These are phyloP conservation scores for Merodon equestris DNA, from an alignment of 2,888 invertebrate genomes.

Conservation along the genomic window DNA sequence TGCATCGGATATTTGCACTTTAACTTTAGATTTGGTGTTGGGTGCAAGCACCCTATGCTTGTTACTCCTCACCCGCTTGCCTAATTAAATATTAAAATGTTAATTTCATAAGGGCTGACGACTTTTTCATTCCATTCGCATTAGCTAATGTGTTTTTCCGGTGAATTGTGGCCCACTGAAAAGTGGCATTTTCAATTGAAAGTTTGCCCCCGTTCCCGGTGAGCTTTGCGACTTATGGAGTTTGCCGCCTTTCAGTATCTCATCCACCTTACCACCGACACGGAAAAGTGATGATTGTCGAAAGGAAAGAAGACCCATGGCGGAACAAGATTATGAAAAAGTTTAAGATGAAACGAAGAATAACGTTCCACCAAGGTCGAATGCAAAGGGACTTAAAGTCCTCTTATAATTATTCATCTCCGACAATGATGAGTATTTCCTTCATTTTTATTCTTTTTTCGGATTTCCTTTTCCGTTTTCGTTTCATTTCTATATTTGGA, in stretches of 20 bases:
- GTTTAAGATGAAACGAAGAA: not conserved
- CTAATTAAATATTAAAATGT: slow-evolving; percentile 67
- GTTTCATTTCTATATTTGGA: no score
- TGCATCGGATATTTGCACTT: slow-evolving; percentile 60
- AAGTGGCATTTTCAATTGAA: slow-evolving; percentile 37
- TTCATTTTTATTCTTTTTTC: slow-evolving; percentile 12
- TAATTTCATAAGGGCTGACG: slow-evolving; percentile 65
- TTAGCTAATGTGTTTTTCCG: slow-evolving; percentile 47
- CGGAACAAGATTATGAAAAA: not conserved
- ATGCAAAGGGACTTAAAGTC: slow-evolving; percentile 47
- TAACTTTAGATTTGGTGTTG: slow-evolving; percentile 31
- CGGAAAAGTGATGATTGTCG: slow-evolving; percentile 37
- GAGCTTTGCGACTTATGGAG: slow-evolving; percentile 8
- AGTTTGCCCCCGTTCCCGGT: slow-evolving; percentile 21
- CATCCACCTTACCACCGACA: slow-evolving; percentile 16
- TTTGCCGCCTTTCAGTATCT: slow-evolving; percentile 2
- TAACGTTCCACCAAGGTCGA: not conserved
- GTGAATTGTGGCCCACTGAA: slow-evolving; percentile 27
- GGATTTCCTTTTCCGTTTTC: slow-evolving; percentile 1
- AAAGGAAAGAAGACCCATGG: slow-evolving; percentile 10
- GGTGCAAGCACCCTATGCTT: slow-evolving; percentile 5
- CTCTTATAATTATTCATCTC: slow-evolving; percentile 54
- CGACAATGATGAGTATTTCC: slow-evolving; percentile 18
- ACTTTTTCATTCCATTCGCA: slow-evolving; percentile 61
- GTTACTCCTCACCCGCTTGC: slow-evolving; percentile 19